Evolutionary conservation across 2,113 vertebrate genomes (phyloP).

Genomic region (Scatophagus argus): DNA sequence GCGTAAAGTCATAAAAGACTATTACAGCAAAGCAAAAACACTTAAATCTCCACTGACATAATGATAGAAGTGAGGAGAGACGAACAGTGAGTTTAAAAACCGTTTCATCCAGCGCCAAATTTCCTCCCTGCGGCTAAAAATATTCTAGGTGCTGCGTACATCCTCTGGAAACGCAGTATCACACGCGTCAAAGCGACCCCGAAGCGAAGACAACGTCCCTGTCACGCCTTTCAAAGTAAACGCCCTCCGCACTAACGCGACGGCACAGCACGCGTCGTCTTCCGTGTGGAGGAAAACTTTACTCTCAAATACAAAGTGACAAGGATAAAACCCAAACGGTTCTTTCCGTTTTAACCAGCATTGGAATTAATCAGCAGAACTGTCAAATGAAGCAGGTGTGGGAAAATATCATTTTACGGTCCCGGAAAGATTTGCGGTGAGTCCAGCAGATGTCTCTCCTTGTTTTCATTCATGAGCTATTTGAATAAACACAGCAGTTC

Average conservation of each 20-base stretch:
- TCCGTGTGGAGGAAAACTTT: neutral
- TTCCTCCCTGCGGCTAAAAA: slow-evolving; percentile 67
- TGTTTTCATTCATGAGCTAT: neutral
- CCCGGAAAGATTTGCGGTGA: too few species aligned
- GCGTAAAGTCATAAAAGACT: too few species aligned
- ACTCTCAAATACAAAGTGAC: neutral
- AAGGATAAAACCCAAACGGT: neutral
- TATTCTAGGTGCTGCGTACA: slow-evolving; percentile 60
- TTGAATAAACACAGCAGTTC: neutral
- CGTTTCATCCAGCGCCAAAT: slow-evolving; percentile 50
- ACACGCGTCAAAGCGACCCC: neutral
- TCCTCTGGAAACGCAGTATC: slow-evolving; percentile 48
- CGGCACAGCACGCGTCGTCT: fast-evolving
- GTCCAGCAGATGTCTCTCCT: neutral
- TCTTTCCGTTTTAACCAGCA: too few species aligned
- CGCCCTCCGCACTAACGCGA: neutral
- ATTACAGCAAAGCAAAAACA: neutral
- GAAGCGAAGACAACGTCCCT: neutral
- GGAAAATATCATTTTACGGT: too few species aligned
- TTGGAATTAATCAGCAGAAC: neutral
- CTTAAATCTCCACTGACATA: neutral
- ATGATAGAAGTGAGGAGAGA: neutral
- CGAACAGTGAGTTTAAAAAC: slow-evolving; percentile 20
- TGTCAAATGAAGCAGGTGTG: neutral
- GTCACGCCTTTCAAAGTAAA: slow-evolving; percentile 30